Evolutionary conservation across 1,140 invertebrate species (phyloP), one percentile per base, ranked within the genome.

Genomic region (Panagrolaimus sp.): DNA sequence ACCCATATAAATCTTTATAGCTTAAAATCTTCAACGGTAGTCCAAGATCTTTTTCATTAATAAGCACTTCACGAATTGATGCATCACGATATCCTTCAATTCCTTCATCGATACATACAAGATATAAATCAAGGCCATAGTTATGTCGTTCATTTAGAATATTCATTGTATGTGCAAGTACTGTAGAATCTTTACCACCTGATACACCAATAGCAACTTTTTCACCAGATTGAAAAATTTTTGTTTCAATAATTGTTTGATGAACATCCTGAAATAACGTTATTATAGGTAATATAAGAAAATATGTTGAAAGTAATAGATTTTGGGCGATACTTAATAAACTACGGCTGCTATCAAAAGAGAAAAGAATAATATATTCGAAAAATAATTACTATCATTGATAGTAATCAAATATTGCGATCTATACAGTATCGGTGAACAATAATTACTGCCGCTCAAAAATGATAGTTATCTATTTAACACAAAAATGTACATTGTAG

Each of bases 181-280:
- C 96, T 11, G 96, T 99, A 0, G 95, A 98, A 84, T 99, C 96
- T 87, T 99, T 99, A 62, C 96, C 96, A 66, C 96, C 96, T 70
- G 93, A 96, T 27, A 95, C 96, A 45, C 91, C 96, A 61, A 98
- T 89, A 5, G 94, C 95, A 23, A 98, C 91, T 70, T 89, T 90
- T 77, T 94, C 89, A 9, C 92, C 92, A 68, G 84, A 85, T 69
- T 89, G 88, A 81, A 98, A 98, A 51, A 98, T 86, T 73, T 90
- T 87, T n/a, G 88, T 89, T 80, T 89, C 87, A 8, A 86, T 86
- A 69, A 99, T 96, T 0, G 95, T 98, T 80, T 91, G 88, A 85
- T 99, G 95, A 75, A 99, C 89, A 87, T 99, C 96, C 69, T 89
- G 89, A 86, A 98, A 95, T n/a, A n/a, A n/a, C n/a, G n/a, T n/a